These are phyloP conservation scores for Desoria tigrina DNA, from an alignment of 2,888 invertebrate species.

Conservation along the genomic window DNA sequence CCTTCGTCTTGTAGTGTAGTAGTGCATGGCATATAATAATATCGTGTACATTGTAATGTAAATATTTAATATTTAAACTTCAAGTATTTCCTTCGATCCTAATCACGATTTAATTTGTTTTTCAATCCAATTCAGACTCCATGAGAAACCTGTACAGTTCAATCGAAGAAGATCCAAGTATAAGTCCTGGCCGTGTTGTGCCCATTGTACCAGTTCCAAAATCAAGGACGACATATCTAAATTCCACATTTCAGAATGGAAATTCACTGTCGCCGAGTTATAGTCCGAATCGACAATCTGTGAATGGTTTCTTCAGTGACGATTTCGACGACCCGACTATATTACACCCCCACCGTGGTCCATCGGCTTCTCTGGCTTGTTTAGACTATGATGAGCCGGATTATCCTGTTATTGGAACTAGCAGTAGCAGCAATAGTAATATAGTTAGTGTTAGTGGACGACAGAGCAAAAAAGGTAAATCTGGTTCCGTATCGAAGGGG, in stretches of 20 bases:
- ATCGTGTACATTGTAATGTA: no score
- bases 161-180: conserved; percentile 18
- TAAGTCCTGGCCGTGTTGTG: neutral
- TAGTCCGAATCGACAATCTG: no score
- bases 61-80: no score
- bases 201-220: neutral
- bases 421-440: no score
- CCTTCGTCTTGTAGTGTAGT: no score
- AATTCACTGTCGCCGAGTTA: no score
- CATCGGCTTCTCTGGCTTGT: neutral
- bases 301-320: conserved; percentile 20
- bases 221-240: neutral
- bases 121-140: neutral
- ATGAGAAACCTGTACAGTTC: conserved; percentile 19
- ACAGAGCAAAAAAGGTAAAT: no score
- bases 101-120: neutral
- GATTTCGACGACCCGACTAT: conserved; percentile 17
- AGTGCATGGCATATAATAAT: no score
- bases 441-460: no score
- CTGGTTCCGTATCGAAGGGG: no score
- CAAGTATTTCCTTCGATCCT: no score
- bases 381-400: conserved; percentile 6
- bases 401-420: conserved; percentile 5
- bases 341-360: neutral
- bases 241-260: neutral